Base-by-base conservation (phyloP, 2,113 vertebrate genomes). In the Rhombomys opimus region DNA sequence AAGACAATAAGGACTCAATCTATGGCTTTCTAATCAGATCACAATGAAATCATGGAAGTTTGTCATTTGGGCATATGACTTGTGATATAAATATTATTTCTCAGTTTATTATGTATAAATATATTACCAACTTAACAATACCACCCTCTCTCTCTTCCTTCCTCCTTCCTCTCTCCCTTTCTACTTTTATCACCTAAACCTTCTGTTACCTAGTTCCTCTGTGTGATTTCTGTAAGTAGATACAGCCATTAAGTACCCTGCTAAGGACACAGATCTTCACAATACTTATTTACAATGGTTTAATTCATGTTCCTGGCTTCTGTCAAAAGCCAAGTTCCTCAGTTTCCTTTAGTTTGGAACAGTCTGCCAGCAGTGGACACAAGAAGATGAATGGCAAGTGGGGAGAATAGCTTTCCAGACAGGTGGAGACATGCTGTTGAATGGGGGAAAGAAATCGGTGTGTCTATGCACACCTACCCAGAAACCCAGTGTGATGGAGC, bases 11-110 rank as follows among this genome's bases (percentile, higher is more conserved):
- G 17, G 91, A 95, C 25, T 68, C 59, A 18, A 10, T 23, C 14
- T 89, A 77, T 96, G n/a, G 0, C 27, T 94, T 82, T 96, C 30
- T 50, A 35, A 87, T 91, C n/a, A 50, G 2, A 25, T 77, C 85
- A 46, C 22, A 63, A 78, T 73, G n/a, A 93, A 50, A 50, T 59
- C 9, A 38, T 50, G 20, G 80, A 95, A 92, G 72, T 77, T 3
- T 73, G 63, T 87, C 27, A 77, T 27, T 81, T 92, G 61, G 38
- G 11, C 20, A 80, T 77, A 68, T 17, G 6, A 46, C 59, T 68
- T 80, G 13, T 59, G 27, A 77, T 87, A 52, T 22, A 68, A 80
- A 70, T 85, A 80, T 61, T 35, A 30, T 78, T 87, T 11, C 46
- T 91, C 35, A 38, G 20, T 93, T 89, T n/a, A 85, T 15, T 2